phyloP scores from a whole-genome alignment of 1,140 invertebrate species.

The Dendroctonus valens region DNA sequence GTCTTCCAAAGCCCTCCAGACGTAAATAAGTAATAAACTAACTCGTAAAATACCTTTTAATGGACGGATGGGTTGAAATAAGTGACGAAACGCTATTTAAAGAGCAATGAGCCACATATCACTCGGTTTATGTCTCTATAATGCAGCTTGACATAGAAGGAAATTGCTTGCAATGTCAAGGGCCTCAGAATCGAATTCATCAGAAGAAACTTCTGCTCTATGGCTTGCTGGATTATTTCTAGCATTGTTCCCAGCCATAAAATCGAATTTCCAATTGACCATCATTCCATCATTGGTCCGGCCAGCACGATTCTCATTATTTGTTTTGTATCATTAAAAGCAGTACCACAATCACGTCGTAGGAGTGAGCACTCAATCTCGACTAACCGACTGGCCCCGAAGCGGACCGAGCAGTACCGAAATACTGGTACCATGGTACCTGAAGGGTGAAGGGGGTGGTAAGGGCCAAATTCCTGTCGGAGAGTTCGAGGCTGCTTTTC shows the following conservation, averaged over 20 bases:
- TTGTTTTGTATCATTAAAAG: slow-evolving; percentile 23
- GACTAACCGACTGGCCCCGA: background rate
- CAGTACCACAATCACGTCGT: slow-evolving; percentile 20
- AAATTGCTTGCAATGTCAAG: too few species aligned
- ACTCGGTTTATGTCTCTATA: too few species aligned
- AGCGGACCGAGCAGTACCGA: background rate
- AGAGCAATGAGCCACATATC: too few species aligned
- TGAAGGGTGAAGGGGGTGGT: background rate
- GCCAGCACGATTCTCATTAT: slow-evolving; percentile 15
- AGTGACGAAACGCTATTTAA: too few species aligned
- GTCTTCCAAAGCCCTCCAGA: too few species aligned
- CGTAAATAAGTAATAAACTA: too few species aligned
- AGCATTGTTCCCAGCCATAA: slow-evolving; percentile 2
- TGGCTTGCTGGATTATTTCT: background rate
- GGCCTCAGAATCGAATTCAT: too few species aligned
- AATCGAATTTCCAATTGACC: slow-evolving; percentile 11
- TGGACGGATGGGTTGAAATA: too few species aligned
- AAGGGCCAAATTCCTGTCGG: slow-evolving; percentile 19
- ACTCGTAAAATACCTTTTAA: too few species aligned
- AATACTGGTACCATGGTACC: slow-evolving; percentile 1
- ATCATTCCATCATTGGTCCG: slow-evolving; percentile 3
- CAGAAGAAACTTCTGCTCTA: too few species aligned
- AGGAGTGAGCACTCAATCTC: slow-evolving; percentile 27
- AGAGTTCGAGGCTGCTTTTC: slow-evolving; percentile 19
- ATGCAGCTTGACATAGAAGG: too few species aligned